Evolutionary conservation across 2,888 invertebrate species (phyloP), one percentile per base, ranked within the genome.

Genomic region (Linyphia triangularis): DNA sequence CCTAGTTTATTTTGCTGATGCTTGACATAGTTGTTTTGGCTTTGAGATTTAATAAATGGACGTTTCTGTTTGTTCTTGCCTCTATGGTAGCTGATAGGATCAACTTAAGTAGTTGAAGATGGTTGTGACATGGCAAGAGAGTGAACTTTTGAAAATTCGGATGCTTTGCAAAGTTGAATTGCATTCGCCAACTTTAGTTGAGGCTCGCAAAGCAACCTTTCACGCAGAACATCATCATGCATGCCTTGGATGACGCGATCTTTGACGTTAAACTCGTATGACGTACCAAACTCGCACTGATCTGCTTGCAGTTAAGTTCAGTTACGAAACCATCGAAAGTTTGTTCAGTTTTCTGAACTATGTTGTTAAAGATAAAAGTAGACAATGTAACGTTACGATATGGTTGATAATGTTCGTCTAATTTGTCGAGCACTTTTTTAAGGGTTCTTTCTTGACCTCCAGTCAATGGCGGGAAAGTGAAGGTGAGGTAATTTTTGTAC

Each of bases 241-340:
- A 75, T 19, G 33, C n/a, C n/a, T n/a, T n/a, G n/a, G n/a, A n/a
- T n/a, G n/a, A n/a, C n/a, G n/a, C 59, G 75, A 57, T 59, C 59
- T 28, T 75, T 75, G 0, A 59, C 33, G 13, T 57, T 73, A 13
- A 10, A 3, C 7, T 73, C 26, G 13, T 75, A 59, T n/a, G 75
- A 28, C n/a, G 75, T 13, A 1, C 51, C 69, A 9, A 69, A 81
- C n/a, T 81, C 69, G 5, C 81, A 81, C 30, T 69, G 69, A 0
- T 57, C 28, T 7, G 69, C 57, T 9, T 81, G 51, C 6, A 57
- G 28, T 69, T 81, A 5, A 81, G 13, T 51, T 81, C 69, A 3
- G 57, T 81, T 16, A 81, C 57, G 7, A 51, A 81, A 0, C 57
- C 26, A 19, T 81, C 69, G 10, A 69, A 43, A 4, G 43, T 67